Conservation (phyloP, 2,113 vertebrate genomes). For the Dinomys branickii region DNA sequence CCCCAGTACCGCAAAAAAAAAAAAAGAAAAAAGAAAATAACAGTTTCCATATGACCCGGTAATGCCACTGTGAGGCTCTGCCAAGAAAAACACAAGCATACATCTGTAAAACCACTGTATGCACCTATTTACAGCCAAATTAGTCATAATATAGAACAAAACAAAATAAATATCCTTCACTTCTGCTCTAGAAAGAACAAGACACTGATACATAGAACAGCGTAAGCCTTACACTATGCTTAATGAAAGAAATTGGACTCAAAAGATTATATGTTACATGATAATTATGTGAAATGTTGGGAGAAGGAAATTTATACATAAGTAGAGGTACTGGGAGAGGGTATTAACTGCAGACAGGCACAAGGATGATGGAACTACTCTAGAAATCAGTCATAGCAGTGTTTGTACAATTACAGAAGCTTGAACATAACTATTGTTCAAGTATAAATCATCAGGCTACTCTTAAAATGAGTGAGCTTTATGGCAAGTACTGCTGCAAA, state of each 20-base stretch:
- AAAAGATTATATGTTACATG: neutral
- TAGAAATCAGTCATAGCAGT: neutral
- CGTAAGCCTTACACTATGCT: neutral
- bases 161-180: neutral
- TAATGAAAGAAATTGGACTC: neutral
- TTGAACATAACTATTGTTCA: neutral
- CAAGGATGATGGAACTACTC: neutral
- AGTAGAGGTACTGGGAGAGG: neutral
- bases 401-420: neutral
- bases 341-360: neutral
- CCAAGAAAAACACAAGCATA: neutral
- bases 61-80: neutral
- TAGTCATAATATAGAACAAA: neutral
- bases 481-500: neutral
- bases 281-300: neutral
- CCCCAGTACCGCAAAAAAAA: no score
- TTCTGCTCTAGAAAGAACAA: neutral
- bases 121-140: neutral
- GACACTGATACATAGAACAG: neutral
- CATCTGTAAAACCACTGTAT: neutral
- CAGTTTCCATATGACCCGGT: neutral
- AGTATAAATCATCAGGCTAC: neutral
- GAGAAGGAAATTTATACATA: neutral
- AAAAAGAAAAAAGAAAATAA: no score
- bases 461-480: conserved; percentile 20